Evolutionary conservation across 1,140 invertebrate species (phyloP), one percentile per base, ranked within the genome.

Genomic region (Brachionus plicatilis): DNA sequence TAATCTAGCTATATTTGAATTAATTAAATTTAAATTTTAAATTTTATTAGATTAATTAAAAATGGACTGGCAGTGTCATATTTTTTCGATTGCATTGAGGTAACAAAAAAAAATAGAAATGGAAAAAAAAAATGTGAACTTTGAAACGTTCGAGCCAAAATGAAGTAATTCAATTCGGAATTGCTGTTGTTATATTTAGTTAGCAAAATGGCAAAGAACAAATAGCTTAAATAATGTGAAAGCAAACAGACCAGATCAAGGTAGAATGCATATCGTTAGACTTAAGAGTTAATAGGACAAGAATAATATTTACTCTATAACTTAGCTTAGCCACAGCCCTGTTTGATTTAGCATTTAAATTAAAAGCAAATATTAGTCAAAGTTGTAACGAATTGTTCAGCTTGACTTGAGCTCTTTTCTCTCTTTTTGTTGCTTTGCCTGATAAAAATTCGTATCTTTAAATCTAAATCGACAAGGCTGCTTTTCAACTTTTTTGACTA

Each of bases 281-380:
- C 66, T 33, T 68, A 33, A 68, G 27, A 68, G 33, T 41, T 33
- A 68, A 33, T 33, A 68, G 27, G 33, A 68, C 66, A 33, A 68
- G 41, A 72, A 72, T 43, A 72, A 72, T 72, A 72, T 72, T 72
- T 72, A 43, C 41, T 72, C 41, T 17, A 72, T 17, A 72, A 72
- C 68, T 72, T 72, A 72, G 41, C 33, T 43, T 43, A 43, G 68
- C 33, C 33, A 37, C 68, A 72, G 17, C 33, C 68, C 68, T 72
- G 68, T 72, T 72, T 72, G 68, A 72, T 72, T 72, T 43, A 43
- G 41, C 68, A 72, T 41, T 72, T 72, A 72, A 72, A 72, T 72
- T 72, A 72, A 72, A 72, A 72, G 37, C 43, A 72, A 72, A 72
- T 72, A 72, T 72, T 72, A 43, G 68, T 2, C 41, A 43, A 72